phyloP scores from a whole-genome alignment of 2,888 invertebrate genomes.

The Macrophya alboannulata region DNA sequence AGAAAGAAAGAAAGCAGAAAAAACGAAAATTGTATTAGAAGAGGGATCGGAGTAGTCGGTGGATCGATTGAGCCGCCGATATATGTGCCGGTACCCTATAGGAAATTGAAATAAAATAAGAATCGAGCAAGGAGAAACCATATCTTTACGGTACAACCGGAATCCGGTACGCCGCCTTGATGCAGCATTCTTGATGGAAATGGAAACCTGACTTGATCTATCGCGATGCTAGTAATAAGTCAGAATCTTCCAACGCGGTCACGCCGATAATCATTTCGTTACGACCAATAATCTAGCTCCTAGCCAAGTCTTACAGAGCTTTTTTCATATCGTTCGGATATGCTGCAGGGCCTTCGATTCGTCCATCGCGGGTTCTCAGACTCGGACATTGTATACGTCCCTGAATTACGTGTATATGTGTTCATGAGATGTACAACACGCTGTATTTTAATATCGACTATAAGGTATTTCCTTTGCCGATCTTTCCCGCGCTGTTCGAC shows the following conservation, averaged over 20 bases:
- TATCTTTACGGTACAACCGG: constrained; percentile 39
- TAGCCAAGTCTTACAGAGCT: background rate
- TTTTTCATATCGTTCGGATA: constrained; percentile 37
- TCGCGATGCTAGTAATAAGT: constrained; percentile 36
- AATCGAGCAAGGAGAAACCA: constrained; percentile 9
- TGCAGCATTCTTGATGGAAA: constrained; percentile 54
- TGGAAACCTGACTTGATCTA: constrained; percentile 51
- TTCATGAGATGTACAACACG: background rate
- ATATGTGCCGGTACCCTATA: background rate
- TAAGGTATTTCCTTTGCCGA: constrained; percentile 7
- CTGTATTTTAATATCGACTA: background rate
- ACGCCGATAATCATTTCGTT: constrained; percentile 58
- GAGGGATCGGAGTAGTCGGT: constrained; percentile 36
- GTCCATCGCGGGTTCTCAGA: constrained; percentile 47
- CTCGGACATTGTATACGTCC: background rate
- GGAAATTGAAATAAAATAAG: constrained; percentile 52
- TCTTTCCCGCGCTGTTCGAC: constrained; percentile 38
- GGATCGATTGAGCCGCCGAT: constrained; percentile 41
- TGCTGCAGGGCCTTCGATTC: constrained; percentile 46
- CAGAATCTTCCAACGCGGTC: constrained; percentile 45
- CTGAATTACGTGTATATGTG: background rate
- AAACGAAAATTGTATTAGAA: constrained; percentile 30
- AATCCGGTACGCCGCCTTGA: background rate
- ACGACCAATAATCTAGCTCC: constrained; percentile 53
- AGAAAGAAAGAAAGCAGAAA: background rate